phyloP scores from a whole-genome alignment of 35 echinoderm and acorn worm species.

The Patiria miniata region DNA sequence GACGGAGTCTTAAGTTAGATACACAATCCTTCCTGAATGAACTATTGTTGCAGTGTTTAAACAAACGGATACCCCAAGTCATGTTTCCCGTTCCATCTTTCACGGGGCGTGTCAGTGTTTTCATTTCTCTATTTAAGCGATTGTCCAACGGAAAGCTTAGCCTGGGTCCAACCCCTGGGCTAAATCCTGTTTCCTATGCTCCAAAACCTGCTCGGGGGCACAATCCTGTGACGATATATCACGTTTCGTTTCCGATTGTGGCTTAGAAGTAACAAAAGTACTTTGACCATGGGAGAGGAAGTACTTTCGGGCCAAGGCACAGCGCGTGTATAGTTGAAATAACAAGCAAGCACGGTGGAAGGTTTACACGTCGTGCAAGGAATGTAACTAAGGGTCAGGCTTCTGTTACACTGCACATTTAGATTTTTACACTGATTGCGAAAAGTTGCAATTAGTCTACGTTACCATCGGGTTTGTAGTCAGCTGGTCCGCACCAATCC shows the following conservation, averaged over 20 bases:
- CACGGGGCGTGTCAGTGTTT: conserved; percentile 14
- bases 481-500: no score
- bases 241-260: conserved; percentile 16
- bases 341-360: no score
- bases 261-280: conserved; percentile 13
- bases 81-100: neutral
- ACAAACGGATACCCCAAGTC: neutral
- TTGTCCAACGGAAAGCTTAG: neutral
- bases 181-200: conserved; percentile 15
- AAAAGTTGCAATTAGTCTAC: no score
- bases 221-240: neutral
- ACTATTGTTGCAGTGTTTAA: conserved; percentile 9
- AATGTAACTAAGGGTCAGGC: no score
- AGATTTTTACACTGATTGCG: no score
- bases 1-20: neutral
- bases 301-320: conserved; percentile 9
- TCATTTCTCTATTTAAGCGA: neutral
- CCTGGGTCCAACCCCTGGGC: neutral
- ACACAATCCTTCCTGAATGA: neutral
- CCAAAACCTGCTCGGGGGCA: neutral
- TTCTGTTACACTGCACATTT: no score
- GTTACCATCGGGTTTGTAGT: no score
- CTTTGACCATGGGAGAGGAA: conserved; percentile 14
- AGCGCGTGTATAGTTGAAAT: neutral
- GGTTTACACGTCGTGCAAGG: no score